Evolutionary conservation across 2,797 vertebrate species (phyloP).

Genomic region (Alfaro cultratus): DNA sequence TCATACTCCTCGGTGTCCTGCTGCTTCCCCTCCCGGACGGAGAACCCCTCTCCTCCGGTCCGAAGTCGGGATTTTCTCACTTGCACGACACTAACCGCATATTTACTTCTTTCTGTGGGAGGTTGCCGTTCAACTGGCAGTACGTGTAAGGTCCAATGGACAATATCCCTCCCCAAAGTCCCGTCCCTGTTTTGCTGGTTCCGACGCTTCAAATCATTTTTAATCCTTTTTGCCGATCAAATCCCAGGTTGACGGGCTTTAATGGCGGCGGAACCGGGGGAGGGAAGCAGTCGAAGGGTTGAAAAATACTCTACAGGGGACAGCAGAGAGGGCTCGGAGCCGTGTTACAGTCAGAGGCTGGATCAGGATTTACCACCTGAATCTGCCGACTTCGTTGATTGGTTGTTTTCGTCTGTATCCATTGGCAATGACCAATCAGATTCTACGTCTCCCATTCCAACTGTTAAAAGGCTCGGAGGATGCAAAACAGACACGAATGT

Average conservation of each 20-base stretch:
- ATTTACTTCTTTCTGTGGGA: constrained; percentile 60
- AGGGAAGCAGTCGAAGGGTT: constrained; percentile 58
- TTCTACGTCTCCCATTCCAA: constrained; percentile 58
- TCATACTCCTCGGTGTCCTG: constrained; percentile 67
- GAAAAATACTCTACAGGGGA: constrained; percentile 64
- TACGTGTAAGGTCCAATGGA: constrained; percentile 49
- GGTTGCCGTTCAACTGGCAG: constrained; percentile 56
- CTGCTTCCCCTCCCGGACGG: constrained; percentile 44
- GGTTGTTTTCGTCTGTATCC: constrained; percentile 28
- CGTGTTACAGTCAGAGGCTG: constrained; percentile 67
- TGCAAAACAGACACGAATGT: constrained; percentile 52
- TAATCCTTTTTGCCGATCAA: constrained; percentile 47
- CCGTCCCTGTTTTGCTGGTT: constrained; percentile 52
- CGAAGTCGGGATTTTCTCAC: constrained; percentile 64
- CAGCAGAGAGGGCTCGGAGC: constrained; percentile 62
- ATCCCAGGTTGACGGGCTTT: constrained; percentile 55
- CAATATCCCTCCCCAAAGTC: constrained; percentile 27
- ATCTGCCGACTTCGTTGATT: constrained; percentile 68
- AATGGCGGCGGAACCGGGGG: constrained; percentile 76
- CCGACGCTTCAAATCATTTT: constrained; percentile 67
- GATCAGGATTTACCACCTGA: constrained; percentile 77
- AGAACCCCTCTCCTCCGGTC: constrained; percentile 66
- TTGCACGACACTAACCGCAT: constrained; percentile 68
- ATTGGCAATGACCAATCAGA: constrained; percentile 61
- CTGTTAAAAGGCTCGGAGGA: constrained; percentile 64